Base-by-base conservation (phyloP, 2,888 invertebrate species). In the Furcula furcula region DNA sequence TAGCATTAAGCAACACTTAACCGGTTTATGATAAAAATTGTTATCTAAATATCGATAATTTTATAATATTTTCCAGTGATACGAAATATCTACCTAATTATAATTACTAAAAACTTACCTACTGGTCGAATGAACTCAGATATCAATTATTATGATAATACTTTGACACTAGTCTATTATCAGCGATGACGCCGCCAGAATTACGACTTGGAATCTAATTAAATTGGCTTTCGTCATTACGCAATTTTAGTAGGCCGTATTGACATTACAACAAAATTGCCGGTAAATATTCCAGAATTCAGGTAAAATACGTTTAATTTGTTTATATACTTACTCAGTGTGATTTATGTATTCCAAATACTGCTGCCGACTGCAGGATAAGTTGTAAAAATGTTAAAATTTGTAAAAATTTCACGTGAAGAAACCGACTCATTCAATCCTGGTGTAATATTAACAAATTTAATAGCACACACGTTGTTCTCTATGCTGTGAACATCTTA, bases 201-300 rank as follows among this genome's bases (percentile, higher is more conserved):
- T 40, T 38, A 7, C 37, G 22, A 18, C 26, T 40, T 37, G 35
- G 40, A n/a, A n/a, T n/a, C 29, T 42, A 40, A 35, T 35, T 54
- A 55, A 52, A 29, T 30, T 32, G 21, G 7, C 18, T n/a, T 22
- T 33, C 34, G 7, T 10, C 39, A 45, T 55, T 55, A 47, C 53
- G 58, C 59, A 63, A 65, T 58, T n/a, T n/a, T n/a, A n/a, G 25
- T 25, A 25, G 18, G 18, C 1, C 12, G 46, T 46, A 48, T 51
- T 55, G 57, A 51, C 34, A 28, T 47, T 34, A 32, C 5, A 40
- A 38, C 47, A 41, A 42, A 36, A 31, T 35, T 40, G 40, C 59
- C 59, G 62, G 53, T 44, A 23, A 33, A 29, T n/a, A 20, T 46
- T 36, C 25, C 18, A 33, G 18, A 46, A 41, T 35, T 38, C 14